Base-by-base conservation (phyloP, 2,888 invertebrate genomes). In the Scaptomyza tumidula region DNA sequence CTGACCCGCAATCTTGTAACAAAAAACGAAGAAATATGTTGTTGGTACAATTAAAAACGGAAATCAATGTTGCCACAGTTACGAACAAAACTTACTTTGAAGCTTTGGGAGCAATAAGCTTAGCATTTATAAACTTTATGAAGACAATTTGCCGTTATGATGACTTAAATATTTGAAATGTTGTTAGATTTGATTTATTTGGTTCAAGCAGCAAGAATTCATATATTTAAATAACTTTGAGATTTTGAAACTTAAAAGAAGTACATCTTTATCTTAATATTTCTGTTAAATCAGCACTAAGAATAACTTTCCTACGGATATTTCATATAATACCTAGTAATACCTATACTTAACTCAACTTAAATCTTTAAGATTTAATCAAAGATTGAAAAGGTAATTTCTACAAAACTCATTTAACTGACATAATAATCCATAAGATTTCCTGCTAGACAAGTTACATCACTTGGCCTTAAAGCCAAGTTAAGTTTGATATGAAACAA, bases 1-100 rank as follows among this genome's bases (percentile, higher is more conserved):
- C 10, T 64, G 76, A 80, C 63, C 58, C 60, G 31, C 31, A 56
- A 61, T 16, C 37, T 63, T 37, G 16, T n/a, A n/a, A n/a, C n/a
- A n/a, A n/a, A n/a, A n/a, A n/a, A n/a, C n/a, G n/a, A n/a, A n/a
- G n/a, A n/a, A n/a, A n/a, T n/a, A n/a, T n/a, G n/a, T n/a, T n/a
- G n/a, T n/a, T n/a, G n/a, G n/a, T 56, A 31, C 49, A 49, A 43
- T 31, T 31, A 9, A 3, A 24, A 14, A n/a, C 24, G 13, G n/a
- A 49, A 14, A 6, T 35, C 35, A 29, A 19, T 35, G 43, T 50
- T 27, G 37, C 35, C 13, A 49, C 49, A 37, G 50, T 37, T 24
- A 37, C n/a, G 6, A 37, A n/a, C 5, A n/a, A 37, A 35, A 35
- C 35, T 35, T 10, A 10, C 7, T 10, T 2, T n/a, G 37, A 37